Evolutionary conservation across 2,797 vertebrate genomes (phyloP).

Genomic region (Anisognathus igniventris): DNA sequence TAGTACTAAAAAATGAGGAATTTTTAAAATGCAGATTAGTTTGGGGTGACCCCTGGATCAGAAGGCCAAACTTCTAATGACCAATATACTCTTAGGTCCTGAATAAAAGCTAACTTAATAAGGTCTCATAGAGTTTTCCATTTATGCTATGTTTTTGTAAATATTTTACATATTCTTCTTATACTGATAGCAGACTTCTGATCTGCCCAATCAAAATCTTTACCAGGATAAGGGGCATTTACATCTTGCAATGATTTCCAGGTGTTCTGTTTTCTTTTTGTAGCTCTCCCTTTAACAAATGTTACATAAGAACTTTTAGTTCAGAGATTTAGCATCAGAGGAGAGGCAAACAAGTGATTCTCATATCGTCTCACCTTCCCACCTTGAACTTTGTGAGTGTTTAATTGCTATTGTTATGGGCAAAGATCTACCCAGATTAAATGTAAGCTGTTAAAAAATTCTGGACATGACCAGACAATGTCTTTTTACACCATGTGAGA

Average conservation of each 20-base stretch:
- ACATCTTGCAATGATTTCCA: background rate
- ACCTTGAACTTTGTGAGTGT: background rate
- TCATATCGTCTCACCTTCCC: background rate
- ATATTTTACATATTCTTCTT: background rate
- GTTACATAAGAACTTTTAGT: background rate
- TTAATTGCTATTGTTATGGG: background rate
- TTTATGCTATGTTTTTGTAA: background rate
- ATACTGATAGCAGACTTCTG: background rate
- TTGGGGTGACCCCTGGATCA: background rate
- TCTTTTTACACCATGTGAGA: background rate
- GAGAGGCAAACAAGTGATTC: background rate
- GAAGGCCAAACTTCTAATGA: background rate
- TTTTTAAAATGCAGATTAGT: background rate
- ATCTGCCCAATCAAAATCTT: background rate
- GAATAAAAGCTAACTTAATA: background rate
- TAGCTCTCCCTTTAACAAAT: background rate
- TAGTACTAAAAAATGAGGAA: background rate
- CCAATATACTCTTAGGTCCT: background rate
- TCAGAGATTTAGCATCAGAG: background rate
- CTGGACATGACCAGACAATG: background rate
- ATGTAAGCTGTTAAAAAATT: background rate
- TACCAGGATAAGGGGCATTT: background rate
- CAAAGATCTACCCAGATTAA: background rate
- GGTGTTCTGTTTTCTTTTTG: background rate
- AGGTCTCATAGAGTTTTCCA: background rate